Base-by-base conservation (phyloP, 2,113 vertebrate genomes). In the Triplophysa dalaica region DNA sequence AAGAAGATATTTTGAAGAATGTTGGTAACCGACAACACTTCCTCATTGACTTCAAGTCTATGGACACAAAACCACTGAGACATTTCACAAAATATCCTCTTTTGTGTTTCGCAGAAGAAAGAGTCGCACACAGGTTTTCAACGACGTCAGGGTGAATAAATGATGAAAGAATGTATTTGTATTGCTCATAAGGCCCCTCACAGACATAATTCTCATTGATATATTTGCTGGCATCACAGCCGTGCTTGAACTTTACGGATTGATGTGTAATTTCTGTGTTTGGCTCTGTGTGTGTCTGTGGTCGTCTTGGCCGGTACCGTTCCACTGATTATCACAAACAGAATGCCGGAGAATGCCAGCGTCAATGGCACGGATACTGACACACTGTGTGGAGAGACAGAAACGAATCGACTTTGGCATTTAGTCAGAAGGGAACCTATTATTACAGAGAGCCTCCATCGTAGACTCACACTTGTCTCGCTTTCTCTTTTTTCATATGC, bases 291-390 rank as follows among this genome's bases (percentile, higher is more conserved):
- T 74, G 48, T 74, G 22, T 81, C 45, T 63, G 67, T 58, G 43
- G 41, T 70, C 38, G 11, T 58, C 29, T 68, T 83, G 77, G 70
- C 81, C 17, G 45, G 62, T 45, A 11, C 67, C 61, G 52, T 69
- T 83, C 60, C 70, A 76, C 73, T 80, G 82, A 83, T 80, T 77
- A 80, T 70, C 24, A 79, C 67, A 60, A 79, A 58, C 74, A 81
- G 79, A 78, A 74, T 48, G 41, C 63, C 69, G 74, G 58, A 70
- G 72, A 61, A 76, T 22, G 68, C 26, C 61, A 69, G 65, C 16
- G 61, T 75, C 63, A 77, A 67, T 54, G 58, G 41, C 74, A 80
- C 77, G 5, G 38, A 76, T 48, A 62, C 77, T 76, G 26, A 70
- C 65, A 74, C 66, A 50, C 65, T 70, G 60, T 38, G 29, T 60